Conservation (phyloP, 92 coral and sea anemone genomes). For the Desmophyllum pertusum region DNA sequence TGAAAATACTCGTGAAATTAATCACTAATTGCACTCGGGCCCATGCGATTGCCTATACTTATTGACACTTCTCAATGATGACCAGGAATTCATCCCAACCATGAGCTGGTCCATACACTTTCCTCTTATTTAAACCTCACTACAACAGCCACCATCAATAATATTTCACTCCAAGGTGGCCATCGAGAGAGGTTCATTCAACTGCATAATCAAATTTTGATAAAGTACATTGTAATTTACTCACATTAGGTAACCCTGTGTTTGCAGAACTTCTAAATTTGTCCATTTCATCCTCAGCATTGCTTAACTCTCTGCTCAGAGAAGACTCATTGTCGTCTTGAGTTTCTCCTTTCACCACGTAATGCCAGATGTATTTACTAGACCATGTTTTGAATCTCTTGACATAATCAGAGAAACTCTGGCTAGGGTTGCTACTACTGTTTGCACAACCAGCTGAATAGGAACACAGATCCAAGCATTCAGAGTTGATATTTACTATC, state of each 20-base stretch:
- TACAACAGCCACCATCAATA: too few relatives aligned
- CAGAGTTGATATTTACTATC: neutral
- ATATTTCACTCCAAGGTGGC: too few relatives aligned
- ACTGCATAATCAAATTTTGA: too few relatives aligned
- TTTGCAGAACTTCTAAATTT: constrained; percentile 5
- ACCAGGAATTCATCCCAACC: too few relatives aligned
- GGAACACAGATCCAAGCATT: neutral
- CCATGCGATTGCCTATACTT: too few relatives aligned
- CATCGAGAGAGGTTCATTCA: too few relatives aligned
- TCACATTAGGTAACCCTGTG: constrained; percentile 7
- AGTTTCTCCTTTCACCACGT: constrained; percentile 49
- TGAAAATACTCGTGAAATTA: too few relatives aligned
- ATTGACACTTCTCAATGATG: too few relatives aligned
- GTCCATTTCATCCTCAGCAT: constrained; percentile 50
- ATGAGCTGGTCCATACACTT: too few relatives aligned
- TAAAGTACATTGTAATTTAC: neutral
- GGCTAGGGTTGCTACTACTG: constrained; percentile 10
- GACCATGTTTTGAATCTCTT: constrained; percentile 53
- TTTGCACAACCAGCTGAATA: constrained; percentile 16
- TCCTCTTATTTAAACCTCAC: too few relatives aligned
- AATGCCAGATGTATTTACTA: constrained; percentile 63
- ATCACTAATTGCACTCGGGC: too few relatives aligned
- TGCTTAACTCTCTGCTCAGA: constrained; percentile 26
- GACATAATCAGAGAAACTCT: constrained; percentile 15
- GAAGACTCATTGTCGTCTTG: neutral